These are phyloP conservation scores for Cepaea nemoralis DNA, from an alignment of 1,140 invertebrate genomes.

Conservation along the genomic window DNA sequence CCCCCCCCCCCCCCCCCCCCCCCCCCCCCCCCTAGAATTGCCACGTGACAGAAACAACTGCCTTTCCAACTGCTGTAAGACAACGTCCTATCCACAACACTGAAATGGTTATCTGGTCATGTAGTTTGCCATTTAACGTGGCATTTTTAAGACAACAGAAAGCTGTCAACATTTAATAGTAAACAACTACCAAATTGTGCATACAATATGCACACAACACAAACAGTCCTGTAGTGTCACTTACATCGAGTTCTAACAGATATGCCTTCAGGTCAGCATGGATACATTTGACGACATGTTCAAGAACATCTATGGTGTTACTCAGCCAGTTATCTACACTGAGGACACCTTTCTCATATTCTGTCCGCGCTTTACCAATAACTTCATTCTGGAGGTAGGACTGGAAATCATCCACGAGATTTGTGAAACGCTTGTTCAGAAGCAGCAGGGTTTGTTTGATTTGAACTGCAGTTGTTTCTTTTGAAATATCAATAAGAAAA, in stretches of 20 bases:
- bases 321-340: conserved; percentile 84
- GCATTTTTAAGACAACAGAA: no score
- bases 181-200: no score
- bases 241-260: conserved; percentile 82
- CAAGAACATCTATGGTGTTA: conserved; percentile 78
- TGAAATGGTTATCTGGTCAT: no score
- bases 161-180: no score
- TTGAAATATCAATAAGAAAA: conserved; percentile 89
- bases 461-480: conserved; percentile 82
- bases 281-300: conserved; percentile 75
- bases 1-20: no score
- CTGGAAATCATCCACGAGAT: conserved; percentile 62
- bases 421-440: conserved; percentile 84
- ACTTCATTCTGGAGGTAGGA: conserved; percentile 85
- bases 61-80: no score
- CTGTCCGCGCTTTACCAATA: conserved; percentile 84
- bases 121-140: no score
- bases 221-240: no score
- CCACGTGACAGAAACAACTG: no score
- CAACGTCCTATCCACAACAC: no score
- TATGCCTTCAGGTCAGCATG: conserved; percentile 85
- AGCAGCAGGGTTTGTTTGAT: conserved; percentile 82
- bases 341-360: conserved; percentile 84
- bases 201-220: no score
- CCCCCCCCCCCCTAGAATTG: no score